These are phyloP conservation scores for Neoaliturus tenellus DNA, from an alignment of 2,888 invertebrate genomes.

Conservation along the genomic window DNA sequence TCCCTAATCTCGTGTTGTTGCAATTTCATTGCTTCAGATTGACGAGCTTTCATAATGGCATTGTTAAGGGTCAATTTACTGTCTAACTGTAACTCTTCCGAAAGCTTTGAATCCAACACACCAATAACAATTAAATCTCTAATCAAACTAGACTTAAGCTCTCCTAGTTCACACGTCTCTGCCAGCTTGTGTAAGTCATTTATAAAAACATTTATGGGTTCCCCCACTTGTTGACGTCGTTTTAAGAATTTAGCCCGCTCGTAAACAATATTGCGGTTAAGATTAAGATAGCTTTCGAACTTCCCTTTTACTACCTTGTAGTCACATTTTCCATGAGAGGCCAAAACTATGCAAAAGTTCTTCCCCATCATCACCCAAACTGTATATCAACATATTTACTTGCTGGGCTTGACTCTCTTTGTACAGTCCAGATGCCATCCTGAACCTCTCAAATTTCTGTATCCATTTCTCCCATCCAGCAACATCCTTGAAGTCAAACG, in stretches of 20 bases:
- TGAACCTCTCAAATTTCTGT: background rate
- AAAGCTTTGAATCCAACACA: background rate
- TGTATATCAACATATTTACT: constrained; percentile 12
- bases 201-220: background rate
- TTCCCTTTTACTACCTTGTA: background rate
- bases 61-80: background rate
- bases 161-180: background rate
- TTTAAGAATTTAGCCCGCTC: constrained; percentile 5
- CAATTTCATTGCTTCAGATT: background rate
- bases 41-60: background rate
- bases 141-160: background rate
- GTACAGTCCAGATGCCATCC: constrained; percentile 1
- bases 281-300: background rate
- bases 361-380: constrained; percentile 11
- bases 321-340: background rate
- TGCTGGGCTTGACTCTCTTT: background rate
- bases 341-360: background rate
- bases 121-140: constrained; percentile 21
- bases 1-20: constrained; percentile 4
- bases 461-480: background rate
- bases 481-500: constrained; percentile 5
- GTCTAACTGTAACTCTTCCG: background rate
- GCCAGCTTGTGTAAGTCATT: background rate
- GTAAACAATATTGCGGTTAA: background rate
- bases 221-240: background rate